A percentile compares a stretch with the other conserved stretches of the same genome.
Evolutionary conservation across 2,113 vertebrate genomes (phyloP).

Genomic region (Sapayoa aenigma): DNA sequence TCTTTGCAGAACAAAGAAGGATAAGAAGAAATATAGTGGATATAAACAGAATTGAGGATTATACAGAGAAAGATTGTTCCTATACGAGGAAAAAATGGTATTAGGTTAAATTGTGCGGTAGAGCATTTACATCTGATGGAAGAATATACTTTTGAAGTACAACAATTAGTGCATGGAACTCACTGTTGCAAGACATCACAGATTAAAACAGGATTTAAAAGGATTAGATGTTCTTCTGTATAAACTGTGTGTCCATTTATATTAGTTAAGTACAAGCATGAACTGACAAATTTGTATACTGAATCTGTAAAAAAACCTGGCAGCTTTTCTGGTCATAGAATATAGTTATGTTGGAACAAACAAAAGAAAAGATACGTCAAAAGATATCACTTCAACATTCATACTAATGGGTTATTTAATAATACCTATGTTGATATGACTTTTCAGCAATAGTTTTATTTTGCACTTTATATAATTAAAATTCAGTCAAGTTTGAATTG

Average conservation of each 20-base stretch:
- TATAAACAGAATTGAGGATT: not conserved
- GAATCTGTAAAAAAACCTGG: not conserved
- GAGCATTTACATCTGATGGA: not conserved
- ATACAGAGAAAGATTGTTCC: not conserved
- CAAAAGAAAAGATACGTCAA: not conserved
- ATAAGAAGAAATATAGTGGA: not conserved
- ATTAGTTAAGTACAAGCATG: not conserved
- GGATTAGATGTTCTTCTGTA: not conserved
- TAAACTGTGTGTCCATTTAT: not conserved
- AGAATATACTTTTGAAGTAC: not conserved
- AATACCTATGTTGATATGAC: not conserved
- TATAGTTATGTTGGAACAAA: not conserved
- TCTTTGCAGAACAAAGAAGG: not conserved
- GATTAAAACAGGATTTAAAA: not conserved
- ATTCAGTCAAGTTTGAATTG: not conserved
- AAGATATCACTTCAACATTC: not conserved
- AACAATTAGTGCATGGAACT: not conserved
- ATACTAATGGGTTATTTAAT: not conserved
- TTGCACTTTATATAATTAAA: not conserved
- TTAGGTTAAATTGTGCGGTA: not conserved
- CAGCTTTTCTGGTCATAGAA: not conserved
- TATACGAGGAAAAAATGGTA: not conserved
- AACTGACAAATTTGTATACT: not conserved
- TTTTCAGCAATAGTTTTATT: not conserved
- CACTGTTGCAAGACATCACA: not conserved